Evolutionary conservation across 2,113 vertebrate species (phyloP).

Genomic region (Cepphus grylle): DNA sequence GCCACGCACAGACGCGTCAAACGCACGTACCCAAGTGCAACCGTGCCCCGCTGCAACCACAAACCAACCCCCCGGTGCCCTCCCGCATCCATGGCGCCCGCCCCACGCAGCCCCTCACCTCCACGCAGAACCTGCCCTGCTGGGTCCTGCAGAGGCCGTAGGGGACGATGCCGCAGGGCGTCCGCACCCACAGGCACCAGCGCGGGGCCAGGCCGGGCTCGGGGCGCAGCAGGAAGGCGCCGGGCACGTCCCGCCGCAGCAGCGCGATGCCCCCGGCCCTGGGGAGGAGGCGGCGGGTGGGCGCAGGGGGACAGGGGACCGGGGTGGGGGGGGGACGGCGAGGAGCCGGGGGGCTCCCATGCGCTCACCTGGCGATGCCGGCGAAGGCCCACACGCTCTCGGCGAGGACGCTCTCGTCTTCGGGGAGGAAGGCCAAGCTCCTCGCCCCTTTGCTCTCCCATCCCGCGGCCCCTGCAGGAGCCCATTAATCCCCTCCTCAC

Average conservation of each 20-base stretch:
- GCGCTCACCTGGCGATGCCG: slow-evolving; percentile 83
- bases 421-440: slow-evolving; percentile 71
- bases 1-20: too few species aligned
- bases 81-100: accelerated
- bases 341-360: accelerated
- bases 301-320: accelerated
- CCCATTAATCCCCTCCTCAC: accelerated
- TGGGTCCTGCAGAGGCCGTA: slow-evolving; percentile 76
- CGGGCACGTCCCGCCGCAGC: slow-evolving; percentile 82
- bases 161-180: slow-evolving; percentile 78
- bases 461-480: not conserved
- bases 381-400: slow-evolving; percentile 88
- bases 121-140: slow-evolving; percentile 79
- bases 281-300: not conserved
- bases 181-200: slow-evolving; percentile 83
- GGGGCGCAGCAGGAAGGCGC: slow-evolving; percentile 85
- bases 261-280: slow-evolving; percentile 82
- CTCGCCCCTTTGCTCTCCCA: slow-evolving; percentile 63
- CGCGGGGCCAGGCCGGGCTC: slow-evolving; percentile 72
- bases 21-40: accelerated
- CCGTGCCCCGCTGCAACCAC: not conserved
- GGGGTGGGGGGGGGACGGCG: accelerated
- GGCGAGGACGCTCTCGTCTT: slow-evolving; percentile 82
- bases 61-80: too few species aligned
- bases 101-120: slow-evolving; percentile 70